Percentiles rank a stretch among this genome's conserved stretches.
Evolutionary conservation across 2,888 invertebrate species (phyloP).

Genomic region (Volucella zonaria): DNA sequence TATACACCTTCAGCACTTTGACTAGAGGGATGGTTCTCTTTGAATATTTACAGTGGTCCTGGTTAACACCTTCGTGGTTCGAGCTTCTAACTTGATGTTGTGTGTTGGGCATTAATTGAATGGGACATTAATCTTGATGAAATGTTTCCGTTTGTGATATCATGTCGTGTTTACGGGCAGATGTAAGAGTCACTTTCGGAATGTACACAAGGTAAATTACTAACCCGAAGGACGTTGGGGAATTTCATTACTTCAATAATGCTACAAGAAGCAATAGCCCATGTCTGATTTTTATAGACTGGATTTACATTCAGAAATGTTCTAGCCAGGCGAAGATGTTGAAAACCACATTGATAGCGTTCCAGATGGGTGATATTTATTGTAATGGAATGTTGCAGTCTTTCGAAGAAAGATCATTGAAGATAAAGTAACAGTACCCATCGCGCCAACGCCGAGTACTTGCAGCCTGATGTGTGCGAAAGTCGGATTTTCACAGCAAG

Average conservation of each 20-base stretch:
- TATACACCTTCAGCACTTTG: constrained; percentile 73
- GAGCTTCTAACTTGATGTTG: constrained; percentile 51
- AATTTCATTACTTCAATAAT: neutral
- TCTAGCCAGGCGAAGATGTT: too few relatives aligned
- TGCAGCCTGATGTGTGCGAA: too few relatives aligned
- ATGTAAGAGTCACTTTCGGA: constrained; percentile 1
- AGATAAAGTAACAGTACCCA: too few relatives aligned
- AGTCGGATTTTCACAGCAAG: too few relatives aligned
- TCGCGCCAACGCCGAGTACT: too few relatives aligned
- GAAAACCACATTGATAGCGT: too few relatives aligned
- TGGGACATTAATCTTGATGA: constrained; percentile 70
- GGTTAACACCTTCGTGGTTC: constrained; percentile 69
- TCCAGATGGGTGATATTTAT: too few relatives aligned
- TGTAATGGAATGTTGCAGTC: too few relatives aligned
- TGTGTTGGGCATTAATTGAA: constrained; percentile 72
- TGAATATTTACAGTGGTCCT: constrained; percentile 64
- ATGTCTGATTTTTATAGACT: too few relatives aligned
- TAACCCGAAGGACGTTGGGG: constrained; percentile 30
- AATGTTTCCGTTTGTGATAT: constrained; percentile 41
- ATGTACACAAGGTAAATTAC: constrained; percentile 42
- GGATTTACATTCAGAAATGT: too few relatives aligned
- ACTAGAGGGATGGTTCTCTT: neutral
- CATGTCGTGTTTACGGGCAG: constrained; percentile 22
- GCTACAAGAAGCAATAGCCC: too few relatives aligned
- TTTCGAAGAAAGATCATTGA: too few relatives aligned